Base-by-base conservation (phyloP, 2,113 vertebrate species). In the Oryzias celebensis region DNA sequence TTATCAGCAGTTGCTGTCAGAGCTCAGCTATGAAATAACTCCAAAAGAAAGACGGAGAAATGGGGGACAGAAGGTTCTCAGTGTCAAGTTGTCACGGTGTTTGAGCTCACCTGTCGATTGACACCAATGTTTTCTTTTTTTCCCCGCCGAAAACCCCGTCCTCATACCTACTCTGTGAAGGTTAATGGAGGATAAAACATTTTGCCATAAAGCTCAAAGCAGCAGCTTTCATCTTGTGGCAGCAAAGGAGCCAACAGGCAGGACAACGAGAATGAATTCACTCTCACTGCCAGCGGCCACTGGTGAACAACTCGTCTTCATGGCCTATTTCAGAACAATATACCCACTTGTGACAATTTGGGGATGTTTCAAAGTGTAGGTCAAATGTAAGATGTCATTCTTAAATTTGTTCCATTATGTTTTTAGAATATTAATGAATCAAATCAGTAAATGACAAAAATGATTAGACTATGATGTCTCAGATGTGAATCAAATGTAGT, bases 151-250 rank as follows among this genome's bases (percentile, higher is more conserved):
- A 82, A 83, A 84, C 78, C 72, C 80, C 73, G 76, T 72, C 70
- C 72, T 75, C 74, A 81, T 82, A 67, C 69, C 47, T 58, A 72
- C 76, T 76, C 71, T 75, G 63, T 75, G 80, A 86, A 89, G 85
- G 89, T 88, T 89, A 89, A 88, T 86, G 87, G 83, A 68, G 84
- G 80, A 88, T 87, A 85, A 85, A 89, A 68, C 73, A 73, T 86
- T 87, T 88, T 87, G 85, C 88, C 78, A 87, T 84, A 80, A 78
- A 89, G 77, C 80, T 75, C 56, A 58, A 61, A 55, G 83, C 65
- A 67, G 75, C 54, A 61, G 66, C 77, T 76, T 80, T 68, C 58
- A 65, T 76, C 72, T 62, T 49, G 45, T 46, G 60, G 47, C 44
- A 62, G 58, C 62, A 61, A 74, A 54, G 71, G 62, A 75, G 71